These are phyloP conservation scores for Varanus salvator DNA, from an alignment of 2,113 vertebrate genomes.

Conservation along the genomic window DNA sequence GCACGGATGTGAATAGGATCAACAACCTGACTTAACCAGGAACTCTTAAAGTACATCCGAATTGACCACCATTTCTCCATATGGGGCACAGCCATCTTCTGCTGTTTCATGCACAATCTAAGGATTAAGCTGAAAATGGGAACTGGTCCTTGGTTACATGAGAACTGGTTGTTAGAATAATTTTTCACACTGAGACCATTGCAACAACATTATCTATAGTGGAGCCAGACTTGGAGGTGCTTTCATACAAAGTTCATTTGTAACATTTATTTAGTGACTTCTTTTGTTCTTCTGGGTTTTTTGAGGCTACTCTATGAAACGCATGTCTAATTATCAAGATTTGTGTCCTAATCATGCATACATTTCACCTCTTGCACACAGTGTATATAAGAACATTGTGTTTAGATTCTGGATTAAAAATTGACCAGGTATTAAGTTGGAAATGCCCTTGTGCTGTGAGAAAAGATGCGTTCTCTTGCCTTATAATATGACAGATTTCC, in stretches of 20 bases:
- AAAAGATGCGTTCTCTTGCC: not conserved
- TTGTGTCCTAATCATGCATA: not conserved
- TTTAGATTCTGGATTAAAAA: conserved; percentile 27
- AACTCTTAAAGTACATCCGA: no score
- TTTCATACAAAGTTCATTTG: not conserved
- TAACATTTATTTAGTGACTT: conserved; percentile 2
- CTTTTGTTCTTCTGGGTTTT: conserved; percentile 40
- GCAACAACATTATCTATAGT: not conserved
- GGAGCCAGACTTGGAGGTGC: not conserved
- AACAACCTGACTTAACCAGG: not conserved
- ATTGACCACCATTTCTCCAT: not conserved
- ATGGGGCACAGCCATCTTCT: not conserved
- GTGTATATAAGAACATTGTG: not conserved
- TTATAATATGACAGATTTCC: rapidly evolving
- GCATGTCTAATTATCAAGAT: not conserved
- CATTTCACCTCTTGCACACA: no score
- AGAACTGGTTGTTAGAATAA: no score
- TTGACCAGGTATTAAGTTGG: not conserved
- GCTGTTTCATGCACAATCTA: no score
- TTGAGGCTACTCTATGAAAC: conserved; percentile 20
- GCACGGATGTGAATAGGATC: not conserved
- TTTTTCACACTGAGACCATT: no score
- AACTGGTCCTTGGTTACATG: no score
- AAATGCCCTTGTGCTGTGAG: not conserved
- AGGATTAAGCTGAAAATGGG: not conserved